Evolutionary conservation across 2,888 invertebrate species (phyloP), one percentile per base, ranked within the genome.

Genomic region (Sycophila texana): DNA sequence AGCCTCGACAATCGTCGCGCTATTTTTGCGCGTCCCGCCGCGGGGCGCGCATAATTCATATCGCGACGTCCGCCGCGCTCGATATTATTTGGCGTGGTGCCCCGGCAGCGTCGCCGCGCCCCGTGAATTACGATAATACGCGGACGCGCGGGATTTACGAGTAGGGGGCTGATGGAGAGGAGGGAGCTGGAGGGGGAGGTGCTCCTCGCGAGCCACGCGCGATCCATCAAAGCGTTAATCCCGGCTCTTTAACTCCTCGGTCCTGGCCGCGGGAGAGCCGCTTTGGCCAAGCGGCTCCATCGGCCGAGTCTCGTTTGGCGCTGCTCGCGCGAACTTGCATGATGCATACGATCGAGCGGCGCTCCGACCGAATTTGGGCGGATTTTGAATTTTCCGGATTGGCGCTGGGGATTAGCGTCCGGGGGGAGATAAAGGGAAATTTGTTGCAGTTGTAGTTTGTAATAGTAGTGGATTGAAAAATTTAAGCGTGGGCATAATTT

Each of bases 101-200:
- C 81, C 75, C 26, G 20, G 13, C n/a, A 4, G 47, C 39, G 74
- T 75, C 74, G 74, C 26, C 66, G 53, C 68, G 57, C 72, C 77
- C 77, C 78, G 81, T 81, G 80, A 83, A 81, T 83, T 79, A 80
- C 68, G 78, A 79, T 83, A 82, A 82, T 82, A 81, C 82, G 80
- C 77, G 80, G 74, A 80, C 70, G 67, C 70, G 74, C 67, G 77
- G 67, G 79, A 83, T 83, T 82, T 83, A 82, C 82, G 80, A 57
- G 63, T 49, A 57, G 55, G 47, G 57, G 47, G 57, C 71, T 60
- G 39, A 10, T 7, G 39, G 39, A 39, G 39, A 7, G 49, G 66
- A n/a, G n/a, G n/a, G n/a, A n/a, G n/a, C n/a, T n/a, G 16, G 63
- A 58, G 66, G 72, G 57, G 58, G 47, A 30, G 26, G 65, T 60